These are phyloP conservation scores for Alsophila aescularia DNA, from an alignment of 2,888 invertebrate species.

Conservation along the genomic window DNA sequence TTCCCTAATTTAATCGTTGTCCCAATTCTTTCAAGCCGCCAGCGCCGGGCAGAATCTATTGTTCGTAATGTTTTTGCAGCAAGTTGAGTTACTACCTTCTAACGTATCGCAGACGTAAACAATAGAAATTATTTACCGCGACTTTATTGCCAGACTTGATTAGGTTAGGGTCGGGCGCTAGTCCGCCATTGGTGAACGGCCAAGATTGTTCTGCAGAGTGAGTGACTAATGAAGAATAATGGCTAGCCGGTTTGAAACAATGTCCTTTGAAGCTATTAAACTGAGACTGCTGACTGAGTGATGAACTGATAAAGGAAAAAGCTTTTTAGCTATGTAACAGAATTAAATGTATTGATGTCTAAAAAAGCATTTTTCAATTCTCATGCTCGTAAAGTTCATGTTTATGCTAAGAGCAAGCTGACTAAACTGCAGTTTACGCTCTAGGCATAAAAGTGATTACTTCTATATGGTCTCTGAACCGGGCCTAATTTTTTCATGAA, in stretches of 20 bases:
- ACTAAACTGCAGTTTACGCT: too few relatives aligned
- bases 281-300: not conserved
- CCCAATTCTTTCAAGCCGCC: too few relatives aligned
- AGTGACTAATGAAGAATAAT: constrained; percentile 18
- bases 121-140: constrained; percentile 35
- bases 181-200: constrained; percentile 12
- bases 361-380: too few relatives aligned
- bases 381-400: too few relatives aligned
- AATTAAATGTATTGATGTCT: too few relatives aligned
- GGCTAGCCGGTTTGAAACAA: not conserved
- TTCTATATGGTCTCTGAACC: too few relatives aligned
- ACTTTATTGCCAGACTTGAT: constrained; percentile 29
- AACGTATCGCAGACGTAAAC: constrained; percentile 22
- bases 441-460: too few relatives aligned
- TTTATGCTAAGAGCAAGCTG: too few relatives aligned
- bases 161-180: constrained; percentile 22
- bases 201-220: constrained; percentile 11
- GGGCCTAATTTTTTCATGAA: too few relatives aligned
- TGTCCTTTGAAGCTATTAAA: not conserved
- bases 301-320: too few relatives aligned
- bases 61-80: not conserved
- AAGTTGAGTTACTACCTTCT: constrained; percentile 3
- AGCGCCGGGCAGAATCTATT: not conserved
- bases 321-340: too few relatives aligned
- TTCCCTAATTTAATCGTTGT: too few relatives aligned